phyloP scores from a whole-genome alignment of 2,113 vertebrate species.

The Tragelaphus imberbis region DNA sequence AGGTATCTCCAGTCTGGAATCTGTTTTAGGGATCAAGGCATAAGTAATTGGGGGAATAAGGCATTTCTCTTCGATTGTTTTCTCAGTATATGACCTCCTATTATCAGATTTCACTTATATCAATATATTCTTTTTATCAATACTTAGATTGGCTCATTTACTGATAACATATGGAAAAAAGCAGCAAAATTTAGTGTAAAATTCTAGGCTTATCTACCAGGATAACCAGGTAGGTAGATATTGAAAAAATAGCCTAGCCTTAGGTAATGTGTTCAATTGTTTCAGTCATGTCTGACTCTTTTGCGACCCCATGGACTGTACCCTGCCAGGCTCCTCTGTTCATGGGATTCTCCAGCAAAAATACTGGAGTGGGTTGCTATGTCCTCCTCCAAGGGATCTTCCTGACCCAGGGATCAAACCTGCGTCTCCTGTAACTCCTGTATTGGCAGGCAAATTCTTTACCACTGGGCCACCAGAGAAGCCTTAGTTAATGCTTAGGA shows the following conservation, averaged over 20 bases:
- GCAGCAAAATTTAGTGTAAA: neutral
- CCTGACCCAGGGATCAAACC: neutral
- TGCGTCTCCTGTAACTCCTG: neutral
- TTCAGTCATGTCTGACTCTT: neutral
- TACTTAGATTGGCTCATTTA: neutral
- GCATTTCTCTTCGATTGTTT: neutral
- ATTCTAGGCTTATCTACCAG: neutral
- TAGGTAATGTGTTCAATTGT: neutral
- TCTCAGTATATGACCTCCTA: neutral
- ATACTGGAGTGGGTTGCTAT: neutral
- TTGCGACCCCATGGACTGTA: neutral
- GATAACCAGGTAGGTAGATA: neutral
- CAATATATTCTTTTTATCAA: neutral
- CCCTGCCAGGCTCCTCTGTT: neutral
- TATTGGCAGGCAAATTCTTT: neutral
- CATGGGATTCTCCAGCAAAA: neutral
- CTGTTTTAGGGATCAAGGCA: neutral
- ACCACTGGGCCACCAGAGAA: neutral
- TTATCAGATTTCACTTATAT: neutral
- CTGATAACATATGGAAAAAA: neutral
- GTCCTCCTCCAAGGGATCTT: neutral
- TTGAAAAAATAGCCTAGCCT: neutral
- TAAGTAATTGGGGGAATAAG: neutral
- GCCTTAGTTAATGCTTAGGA: fast-evolving
- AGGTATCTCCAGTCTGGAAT: neutral